Base-by-base conservation (phyloP, 2,113 vertebrate genomes). In the Urocitellus parryii region DNA sequence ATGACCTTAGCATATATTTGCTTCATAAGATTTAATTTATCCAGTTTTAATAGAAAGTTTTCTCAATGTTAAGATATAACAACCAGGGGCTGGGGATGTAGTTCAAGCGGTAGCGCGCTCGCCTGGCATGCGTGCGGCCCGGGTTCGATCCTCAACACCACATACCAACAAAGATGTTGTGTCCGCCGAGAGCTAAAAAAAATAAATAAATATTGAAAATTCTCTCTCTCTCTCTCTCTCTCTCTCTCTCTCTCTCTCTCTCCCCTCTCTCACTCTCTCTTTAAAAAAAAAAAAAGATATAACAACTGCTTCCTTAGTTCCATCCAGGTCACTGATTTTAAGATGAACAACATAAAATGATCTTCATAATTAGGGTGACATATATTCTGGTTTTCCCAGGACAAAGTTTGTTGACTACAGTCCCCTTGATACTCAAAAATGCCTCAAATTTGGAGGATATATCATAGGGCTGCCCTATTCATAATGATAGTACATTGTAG, bases 261-360 rank as follows among this genome's bases (percentile, higher is more conserved):
- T n/a, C n/a, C n/a, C n/a, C n/a, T n/a, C n/a, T n/a, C n/a, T n/a
- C n/a, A n/a, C n/a, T n/a, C n/a, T n/a, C n/a, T n/a, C n/a, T n/a
- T n/a, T n/a, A n/a, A n/a, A n/a, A n/a, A n/a, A n/a, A n/a, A n/a
- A n/a, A n/a, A n/a, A 83, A 88, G 29, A 90, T 3, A 76, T 45
- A 32, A 63, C 48, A 74, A 5, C 32, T 86, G 37, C 34, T 37
- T 7, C 81, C 39, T 91, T 72, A 77, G n/a, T 91, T 88, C 58
- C 76, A 85, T 32, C 51, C 77, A 88, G 67, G 32, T 10, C 53
- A 24, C 27, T 80, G 20, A 84, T 42, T 96, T 92, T 63, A 90
- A 51, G 39, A 77, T 88, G n/a, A 94, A 90, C 76, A 80, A 84
- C 13, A 16, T 34, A 95, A 93, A 84, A 18, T n/a, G 7, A 84